Evolutionary conservation across 2,113 vertebrate genomes (phyloP), one percentile per base, ranked within the genome.

Genomic region (Lagopus leucura): DNA sequence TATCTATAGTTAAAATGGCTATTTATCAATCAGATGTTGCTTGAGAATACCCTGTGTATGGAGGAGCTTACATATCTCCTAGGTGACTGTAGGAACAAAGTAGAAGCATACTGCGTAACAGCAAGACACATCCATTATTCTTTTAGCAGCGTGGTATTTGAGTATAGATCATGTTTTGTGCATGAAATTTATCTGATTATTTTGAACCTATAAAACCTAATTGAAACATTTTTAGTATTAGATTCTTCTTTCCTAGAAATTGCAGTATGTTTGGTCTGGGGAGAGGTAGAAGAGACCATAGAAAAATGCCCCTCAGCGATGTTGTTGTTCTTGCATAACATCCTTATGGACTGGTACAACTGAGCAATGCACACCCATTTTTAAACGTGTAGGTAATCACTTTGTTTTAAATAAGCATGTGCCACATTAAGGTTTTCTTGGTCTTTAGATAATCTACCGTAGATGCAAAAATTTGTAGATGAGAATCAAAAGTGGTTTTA

Each of bases 401-500:
- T 40, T 47, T 34, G 5, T 16, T 61, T 89, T 36, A 28, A 27
- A 10, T 52, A 45, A 78, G n/a, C 81, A 48, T 67, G 79, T 85
- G 72, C 43, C 22, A 6, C 42, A 28, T 20, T 45, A 72, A 73
- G 40, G 13, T 61, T 86, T 88, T 76, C 75, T 74, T 17, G 27
- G 25, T 88, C 28, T 82, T 72, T 27, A 67, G 63, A 64, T 32
- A 88, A 89, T 50, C 27, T 76, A 27, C 55, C 67, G 17, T 20
- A 48, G 20, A 93, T 67, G 57, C 21, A 90, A 89, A 77, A 50
- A 76, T 40, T 45, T 82, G n/a, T 72, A 82, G 55, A 94, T 81
- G 30, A 74, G 82, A 90, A 78, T 91, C 84, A 80, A 66, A 92
- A 80, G 95, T 52, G 86, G 34, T 94, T 97, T 97, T 97, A 89